A percentile compares a stretch with the other conserved stretches of the same genome.
phyloP scores from a whole-genome alignment of 2,888 invertebrate species.

The Abscondita cerata region DNA sequence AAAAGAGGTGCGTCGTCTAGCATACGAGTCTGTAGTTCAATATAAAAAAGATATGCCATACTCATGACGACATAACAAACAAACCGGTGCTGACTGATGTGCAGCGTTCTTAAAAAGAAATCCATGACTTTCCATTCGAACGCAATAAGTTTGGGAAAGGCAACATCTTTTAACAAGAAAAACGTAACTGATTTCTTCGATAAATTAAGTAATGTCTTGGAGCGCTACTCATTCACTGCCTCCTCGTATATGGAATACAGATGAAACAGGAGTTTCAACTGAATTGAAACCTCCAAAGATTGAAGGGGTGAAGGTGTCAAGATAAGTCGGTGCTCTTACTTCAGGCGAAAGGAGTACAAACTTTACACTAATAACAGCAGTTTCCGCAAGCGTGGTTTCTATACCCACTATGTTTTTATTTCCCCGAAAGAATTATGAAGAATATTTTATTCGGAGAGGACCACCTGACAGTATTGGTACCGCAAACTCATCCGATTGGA shows the following conservation, averaged over 20 bases:
- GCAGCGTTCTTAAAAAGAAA: slow-evolving; percentile 44
- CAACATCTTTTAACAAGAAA: slow-evolving; percentile 42
- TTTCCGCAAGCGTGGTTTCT: too few relatives aligned
- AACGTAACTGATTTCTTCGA: slow-evolving; percentile 44
- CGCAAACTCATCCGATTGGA: too few relatives aligned
- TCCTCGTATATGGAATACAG: not conserved
- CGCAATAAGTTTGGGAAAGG: slow-evolving; percentile 45
- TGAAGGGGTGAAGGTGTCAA: not conserved
- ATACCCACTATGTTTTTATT: too few relatives aligned
- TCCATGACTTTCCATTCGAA: slow-evolving; percentile 40
- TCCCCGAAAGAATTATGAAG: too few relatives aligned
- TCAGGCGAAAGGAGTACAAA: not conserved
- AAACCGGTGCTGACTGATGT: slow-evolving; percentile 49
- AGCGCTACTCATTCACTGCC: not conserved
- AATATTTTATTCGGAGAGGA: too few relatives aligned
- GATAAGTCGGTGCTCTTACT: not conserved
- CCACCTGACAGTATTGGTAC: too few relatives aligned
- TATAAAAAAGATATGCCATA: slow-evolving; percentile 34
- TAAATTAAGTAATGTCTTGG: slow-evolving; percentile 5
- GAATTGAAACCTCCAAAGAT: not conserved
- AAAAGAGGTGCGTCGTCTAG: slow-evolving; percentile 38
- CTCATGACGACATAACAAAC: slow-evolving; percentile 38
- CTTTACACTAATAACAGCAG: not conserved
- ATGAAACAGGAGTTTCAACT: not conserved
- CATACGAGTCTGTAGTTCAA: slow-evolving; percentile 38